Evolutionary conservation across 2,113 vertebrate genomes (phyloP).

Genomic region (Pleuronectes platessa): DNA sequence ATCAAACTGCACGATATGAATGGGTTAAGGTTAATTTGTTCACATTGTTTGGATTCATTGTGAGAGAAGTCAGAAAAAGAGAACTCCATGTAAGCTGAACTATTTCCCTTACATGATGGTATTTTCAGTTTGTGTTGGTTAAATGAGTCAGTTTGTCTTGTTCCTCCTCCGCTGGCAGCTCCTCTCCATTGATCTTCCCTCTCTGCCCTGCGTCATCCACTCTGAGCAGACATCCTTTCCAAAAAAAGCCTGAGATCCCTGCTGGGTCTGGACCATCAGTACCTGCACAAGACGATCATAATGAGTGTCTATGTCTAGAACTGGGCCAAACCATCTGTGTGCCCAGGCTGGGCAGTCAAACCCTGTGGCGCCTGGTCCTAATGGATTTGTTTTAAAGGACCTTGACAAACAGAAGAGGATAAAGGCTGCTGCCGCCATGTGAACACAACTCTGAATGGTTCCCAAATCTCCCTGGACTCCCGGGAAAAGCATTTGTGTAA

Average conservation of each 20-base stretch:
- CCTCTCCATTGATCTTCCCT: conserved; percentile 20
- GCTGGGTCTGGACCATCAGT: conserved; percentile 56
- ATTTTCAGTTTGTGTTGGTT: conserved; percentile 33
- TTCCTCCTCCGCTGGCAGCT: conserved; percentile 39
- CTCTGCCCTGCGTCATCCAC: conserved; percentile 19
- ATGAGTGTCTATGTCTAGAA: conserved; percentile 24
- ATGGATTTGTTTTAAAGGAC: conserved; percentile 74
- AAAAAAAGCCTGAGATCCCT: conserved; percentile 35
- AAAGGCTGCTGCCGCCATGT: conserved; percentile 58
- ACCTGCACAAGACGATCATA: conserved; percentile 48
- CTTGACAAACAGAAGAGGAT: conserved; percentile 70
- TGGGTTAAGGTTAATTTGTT: conserved; percentile 3
- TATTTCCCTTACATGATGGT: conserved; percentile 31
- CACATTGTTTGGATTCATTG: conserved; percentile 2
- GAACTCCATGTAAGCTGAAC: not conserved
- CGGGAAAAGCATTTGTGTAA: conserved; percentile 19
- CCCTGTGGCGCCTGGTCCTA: conserved; percentile 50
- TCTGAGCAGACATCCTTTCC: conserved; percentile 23
- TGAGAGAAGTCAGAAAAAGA: conserved; percentile 6
- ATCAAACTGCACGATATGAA: not conserved
- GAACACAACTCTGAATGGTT: conserved; percentile 65
- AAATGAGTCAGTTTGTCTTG: conserved; percentile 40
- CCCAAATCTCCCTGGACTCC: conserved; percentile 69
- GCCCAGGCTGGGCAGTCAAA: conserved; percentile 38
- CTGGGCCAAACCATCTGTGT: conserved; percentile 47